Base-by-base conservation (phyloP, 1,140 invertebrate species). In the Meloidogyne floridensis region DNA sequence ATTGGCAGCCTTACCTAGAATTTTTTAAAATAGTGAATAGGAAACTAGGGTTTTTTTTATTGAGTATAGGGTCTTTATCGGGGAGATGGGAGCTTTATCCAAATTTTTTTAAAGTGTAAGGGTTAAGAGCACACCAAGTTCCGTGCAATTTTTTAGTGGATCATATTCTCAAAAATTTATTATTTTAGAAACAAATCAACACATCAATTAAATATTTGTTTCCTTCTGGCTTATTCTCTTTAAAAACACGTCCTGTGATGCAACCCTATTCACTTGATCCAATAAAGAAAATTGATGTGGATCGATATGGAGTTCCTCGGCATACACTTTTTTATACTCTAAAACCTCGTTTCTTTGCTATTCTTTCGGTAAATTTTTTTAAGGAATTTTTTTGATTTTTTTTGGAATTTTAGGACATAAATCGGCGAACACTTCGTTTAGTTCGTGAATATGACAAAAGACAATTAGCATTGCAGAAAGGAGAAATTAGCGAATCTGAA, bases 241-340 rank as follows among this genome's bases (percentile, higher is more conserved):
- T 54, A 56, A 80, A 81, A 56, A 82, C 88, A 15, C 75, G 73
- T 4, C 88, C 88, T n/a, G 84, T 90, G n/a, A 90, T 89, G 87
- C 84, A 87, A 78, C 53, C 43, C 15, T 47, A 74, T 54, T 6
- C 15, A 7, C 15, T 74, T 15, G 72, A 74, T 74, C 79, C 80
- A 65, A 83, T 90, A 42, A 72, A 83, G 20, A 73, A 84, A 18
- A 82, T 90, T 56, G 78, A 87, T 5, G 88, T 89, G 56, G 88
- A 90, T 69, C 78, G 81, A 7, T 84, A 88, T 51, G 88, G 88
- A 18, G 51, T 81, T 47, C 88, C 88, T 15, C 65, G 75, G 8
- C 87, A 89, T 18, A 69, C 86, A 10, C 83, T 87, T 11, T 89
- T 89, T 77, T 89, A 82, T 72, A 89, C 88, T 47, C 72, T 87